Base-by-base conservation (phyloP, 2,888 invertebrate species). In the Mycalesis mineus region DNA sequence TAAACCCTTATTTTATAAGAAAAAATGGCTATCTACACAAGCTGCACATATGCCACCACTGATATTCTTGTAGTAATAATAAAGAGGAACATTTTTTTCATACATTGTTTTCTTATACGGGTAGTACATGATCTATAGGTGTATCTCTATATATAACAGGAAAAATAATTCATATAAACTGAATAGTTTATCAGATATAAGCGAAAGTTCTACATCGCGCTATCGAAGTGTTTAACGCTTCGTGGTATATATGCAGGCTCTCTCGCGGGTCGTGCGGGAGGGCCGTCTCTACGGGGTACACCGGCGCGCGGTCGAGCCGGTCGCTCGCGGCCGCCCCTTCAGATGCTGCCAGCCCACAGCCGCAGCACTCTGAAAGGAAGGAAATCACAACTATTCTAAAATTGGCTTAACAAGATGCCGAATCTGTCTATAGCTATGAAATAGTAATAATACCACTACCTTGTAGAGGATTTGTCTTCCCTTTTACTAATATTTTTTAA, bases 271-370 rank as follows among this genome's bases (percentile, higher is more conserved):
- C 47, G 15, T 0, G 31, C 1, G 47, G 47, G 47, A 48, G 11
- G 47, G 17, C 47, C 47, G 47, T 48, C 47, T 33, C 47, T 48
- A 48, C 47, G 33, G 11, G 36, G 47, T 3, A 36, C 33, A 33
- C 47, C 47, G 47, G 47, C 28, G 15, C 14, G 47, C 33, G 17
- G 36, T 15, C 47, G 47, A 17, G 36, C 47, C 47, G 47, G 47
- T 9, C 36, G 0, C 8, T 15, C 11, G 14, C 47, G 47, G 15
- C 33, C 17, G 47, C 33, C 14, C 47, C 6, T 33, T 36, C 47
- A 33, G 33, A 17, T 36, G 47, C 3, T 40, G 17, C 40, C 6
- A 40, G 36, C 36, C 11, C 11, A 2, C 1, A 36, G 36, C 36
- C 11, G 36, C 11, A 36, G 11, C 11, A 11, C 11, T 11, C 1